These are phyloP conservation scores for Apodemus speciosus DNA, from an alignment of 2,113 vertebrate genomes.

Conservation along the genomic window DNA sequence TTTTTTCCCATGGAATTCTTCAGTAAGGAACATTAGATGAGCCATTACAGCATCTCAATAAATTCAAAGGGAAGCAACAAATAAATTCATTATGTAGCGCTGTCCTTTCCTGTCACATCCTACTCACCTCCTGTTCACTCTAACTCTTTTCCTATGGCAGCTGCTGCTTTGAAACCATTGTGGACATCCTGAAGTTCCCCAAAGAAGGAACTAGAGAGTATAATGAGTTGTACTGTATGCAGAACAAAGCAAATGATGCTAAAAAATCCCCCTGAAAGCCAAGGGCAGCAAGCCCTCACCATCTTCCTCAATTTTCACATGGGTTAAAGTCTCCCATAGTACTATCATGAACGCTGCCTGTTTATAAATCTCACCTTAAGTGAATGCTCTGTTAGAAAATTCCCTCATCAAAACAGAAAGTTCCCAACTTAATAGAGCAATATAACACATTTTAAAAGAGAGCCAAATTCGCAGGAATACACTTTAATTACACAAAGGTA, in stretches of 20 bases:
- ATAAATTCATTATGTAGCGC: neutral
- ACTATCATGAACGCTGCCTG: neutral
- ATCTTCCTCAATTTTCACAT: neutral
- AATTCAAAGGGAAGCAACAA: neutral
- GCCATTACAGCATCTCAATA: neutral
- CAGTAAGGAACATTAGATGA: neutral
- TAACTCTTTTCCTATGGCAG: neutral
- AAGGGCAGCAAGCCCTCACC: neutral
- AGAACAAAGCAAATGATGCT: neutral
- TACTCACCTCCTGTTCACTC: neutral
- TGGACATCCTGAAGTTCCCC: neutral
- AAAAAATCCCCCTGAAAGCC: neutral
- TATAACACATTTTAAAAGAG: too few relatives aligned
- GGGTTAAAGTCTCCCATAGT: neutral
- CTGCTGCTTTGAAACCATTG: neutral
- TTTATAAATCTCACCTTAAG: neutral
- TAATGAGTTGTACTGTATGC: neutral
- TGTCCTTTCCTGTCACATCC: neutral
- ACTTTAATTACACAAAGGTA: neutral
- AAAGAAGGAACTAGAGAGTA: neutral
- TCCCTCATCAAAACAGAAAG: neutral
- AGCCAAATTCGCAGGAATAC: neutral
- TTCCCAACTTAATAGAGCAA: neutral
- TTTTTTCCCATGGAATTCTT: conserved; percentile 14
- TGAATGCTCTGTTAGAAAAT: neutral